Evolutionary conservation across 2,888 invertebrate species (phyloP).

Genomic region (Campaea margaritaria): DNA sequence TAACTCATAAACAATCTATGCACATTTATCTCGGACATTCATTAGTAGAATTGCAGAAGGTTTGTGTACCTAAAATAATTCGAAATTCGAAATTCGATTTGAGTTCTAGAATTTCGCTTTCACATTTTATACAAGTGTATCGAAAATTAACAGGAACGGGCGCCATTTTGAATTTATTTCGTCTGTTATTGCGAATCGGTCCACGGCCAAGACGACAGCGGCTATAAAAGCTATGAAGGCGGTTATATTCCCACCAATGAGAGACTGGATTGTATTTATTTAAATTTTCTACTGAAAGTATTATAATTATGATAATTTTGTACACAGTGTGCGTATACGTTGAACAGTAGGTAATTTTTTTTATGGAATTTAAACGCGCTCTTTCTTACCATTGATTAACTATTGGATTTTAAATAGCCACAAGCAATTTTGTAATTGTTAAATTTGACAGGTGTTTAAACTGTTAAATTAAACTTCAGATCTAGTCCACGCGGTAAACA

Average conservation of each 20-base stretch:
- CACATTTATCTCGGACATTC: too few species aligned
- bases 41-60: too few species aligned
- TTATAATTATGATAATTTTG: slow-evolving; percentile 22
- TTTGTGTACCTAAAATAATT: too few species aligned
- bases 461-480: too few species aligned
- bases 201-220: slow-evolving; percentile 10
- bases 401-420: too few species aligned
- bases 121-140: too few species aligned
- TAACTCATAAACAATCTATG: too few species aligned
- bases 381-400: neutral
- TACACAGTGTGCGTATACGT: slow-evolving; percentile 41
- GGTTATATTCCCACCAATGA: slow-evolving; percentile 51
- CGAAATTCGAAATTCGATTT: too few species aligned
- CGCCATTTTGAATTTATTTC: neutral
- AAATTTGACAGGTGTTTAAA: too few species aligned
- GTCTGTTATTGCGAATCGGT: neutral
- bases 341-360: slow-evolving; percentile 12
- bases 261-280: slow-evolving; percentile 60
- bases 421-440: too few species aligned
- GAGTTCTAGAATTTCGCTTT: too few species aligned
- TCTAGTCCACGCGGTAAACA: too few species aligned
- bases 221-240: neutral
- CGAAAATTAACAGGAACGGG: neutral
- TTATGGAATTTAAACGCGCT: neutral
- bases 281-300: slow-evolving; percentile 44